These are phyloP conservation scores for Drosophila stalkeri DNA, from an alignment of 2,888 invertebrate genomes.

Conservation along the genomic window DNA sequence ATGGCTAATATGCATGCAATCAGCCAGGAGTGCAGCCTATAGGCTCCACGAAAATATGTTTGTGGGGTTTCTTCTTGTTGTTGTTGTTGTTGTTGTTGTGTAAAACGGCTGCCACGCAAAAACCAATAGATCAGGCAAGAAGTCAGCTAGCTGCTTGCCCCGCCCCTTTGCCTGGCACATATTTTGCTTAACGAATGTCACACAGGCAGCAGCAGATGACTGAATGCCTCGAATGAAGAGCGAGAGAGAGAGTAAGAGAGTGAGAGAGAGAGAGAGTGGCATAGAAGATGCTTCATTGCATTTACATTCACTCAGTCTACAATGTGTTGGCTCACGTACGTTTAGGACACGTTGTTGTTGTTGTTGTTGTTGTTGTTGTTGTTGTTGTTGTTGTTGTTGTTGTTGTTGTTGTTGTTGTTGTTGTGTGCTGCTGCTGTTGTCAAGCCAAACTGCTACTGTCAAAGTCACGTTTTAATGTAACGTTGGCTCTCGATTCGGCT, in stretches of 20 bases:
- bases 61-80: slow-evolving; percentile 43
- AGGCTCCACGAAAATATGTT: slow-evolving; percentile 71
- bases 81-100: slow-evolving; percentile 26
- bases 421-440: slow-evolving; percentile 38
- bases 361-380: slow-evolving; percentile 32
- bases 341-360: slow-evolving; percentile 37
- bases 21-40: slow-evolving; percentile 57
- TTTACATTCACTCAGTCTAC: slow-evolving; percentile 56
- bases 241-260: neutral
- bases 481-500: slow-evolving; percentile 64
- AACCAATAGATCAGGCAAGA: slow-evolving; percentile 78
- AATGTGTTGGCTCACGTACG: slow-evolving; percentile 75
- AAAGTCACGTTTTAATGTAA: slow-evolving; percentile 80
- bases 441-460: slow-evolving; percentile 70
- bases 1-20: slow-evolving; percentile 80
- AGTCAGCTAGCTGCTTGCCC: slow-evolving; percentile 15
- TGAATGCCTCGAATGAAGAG: slow-evolving; percentile 40
- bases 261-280: neutral
- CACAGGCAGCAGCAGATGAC: slow-evolving; percentile 42
- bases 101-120: slow-evolving; percentile 73
- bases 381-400: too few relatives aligned
- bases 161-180: slow-evolving; percentile 57
- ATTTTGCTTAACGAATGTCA: slow-evolving; percentile 79
- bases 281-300: slow-evolving; percentile 55
- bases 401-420: slow-evolving; percentile 38